Evolutionary conservation across 1,140 invertebrate genomes (phyloP), one percentile per base, ranked within the genome.

Genomic region (Ladona fulva): DNA sequence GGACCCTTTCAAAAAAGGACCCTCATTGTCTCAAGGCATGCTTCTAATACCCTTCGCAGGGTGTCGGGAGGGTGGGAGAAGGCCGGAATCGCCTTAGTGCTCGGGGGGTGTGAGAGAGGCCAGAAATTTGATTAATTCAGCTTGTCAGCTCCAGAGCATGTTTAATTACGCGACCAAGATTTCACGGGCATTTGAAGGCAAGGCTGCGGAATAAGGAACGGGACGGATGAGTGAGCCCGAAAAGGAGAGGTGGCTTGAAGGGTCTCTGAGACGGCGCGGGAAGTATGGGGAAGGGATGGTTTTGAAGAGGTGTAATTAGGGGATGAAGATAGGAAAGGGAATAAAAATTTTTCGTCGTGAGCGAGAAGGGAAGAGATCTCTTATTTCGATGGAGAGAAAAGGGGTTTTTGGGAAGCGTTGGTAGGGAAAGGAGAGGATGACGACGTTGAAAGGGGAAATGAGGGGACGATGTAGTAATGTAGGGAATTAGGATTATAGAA

Each of bases 101-200:
- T 1, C 16, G 3, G 14, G 52, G 12, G 44, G 44, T 52, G 52
- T 12, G 52, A 12, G 3, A 66, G 52, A 66, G 52, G 52, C 14
- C 14, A 66, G 52, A 66, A 66, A 66, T 66, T 66, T 66, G 52
- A 66, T 66, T 66, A 66, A 66, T 66, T 66, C 52, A 22, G 52
- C 52, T 66, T 66, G 52, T 66, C 52, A 66, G 52, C 52, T 66
- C n/a, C 52, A 66, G 52, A 66, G 52, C 52, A 12, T 66, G 52
- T 66, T 66, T 66, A 66, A 66, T 66, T 66, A 66, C 52, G 52
- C 52, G 52, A 66, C 52, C 52, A 66, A 22, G 52, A 66, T 66
- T 66, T 66, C 52, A 66, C 52, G 52, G 52, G 16, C 52, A 66
- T 66, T 66, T 3, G 52, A 12, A 66, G n/a, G 52, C 29, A 37